Evolutionary conservation across 2,888 invertebrate species (phyloP).

Genomic region (Latrodectus hesperus): DNA sequence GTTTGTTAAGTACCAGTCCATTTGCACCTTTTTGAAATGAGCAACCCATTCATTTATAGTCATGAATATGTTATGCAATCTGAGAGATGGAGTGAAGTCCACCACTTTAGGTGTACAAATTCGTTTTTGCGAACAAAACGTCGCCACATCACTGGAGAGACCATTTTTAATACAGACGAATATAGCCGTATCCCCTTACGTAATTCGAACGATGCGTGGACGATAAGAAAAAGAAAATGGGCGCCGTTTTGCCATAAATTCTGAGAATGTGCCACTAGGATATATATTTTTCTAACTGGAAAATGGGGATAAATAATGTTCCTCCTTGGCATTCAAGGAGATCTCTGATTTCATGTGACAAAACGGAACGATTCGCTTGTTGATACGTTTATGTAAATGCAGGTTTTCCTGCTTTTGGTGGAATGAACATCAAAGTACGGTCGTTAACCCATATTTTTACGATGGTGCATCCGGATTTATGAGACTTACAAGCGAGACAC

Average conservation of each 20-base stretch:
- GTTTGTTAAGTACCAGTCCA: too few species aligned
- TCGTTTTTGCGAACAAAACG: conserved; percentile 28
- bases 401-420: neutral
- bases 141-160: conserved; percentile 16
- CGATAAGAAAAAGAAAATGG: conserved; percentile 45
- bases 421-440: neutral
- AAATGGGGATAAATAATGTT: conserved; percentile 39
- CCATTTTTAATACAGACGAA: conserved; percentile 49
- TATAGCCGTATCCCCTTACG: conserved; percentile 50
- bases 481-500: neutral
- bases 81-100: neutral
- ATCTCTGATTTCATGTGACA: neutral
- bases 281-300: conserved; percentile 31
- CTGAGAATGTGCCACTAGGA: conserved; percentile 31
- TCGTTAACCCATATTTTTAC: neutral
- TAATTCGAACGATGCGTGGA: conserved; percentile 30
- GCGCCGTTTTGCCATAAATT: conserved; percentile 53
- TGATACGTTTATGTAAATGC: conserved; percentile 1
- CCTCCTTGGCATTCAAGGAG: conserved; percentile 33
- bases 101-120: neutral
- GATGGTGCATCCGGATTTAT: neutral
- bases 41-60: neutral
- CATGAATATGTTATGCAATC: neutral
- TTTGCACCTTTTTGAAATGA: too few species aligned
- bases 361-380: conserved; percentile 13